Percentiles rank a stretch among this genome's conserved stretches.
These are phyloP conservation scores for Danaus chrysippus DNA, from an alignment of 2,888 invertebrate genomes.

Conservation along the genomic window DNA sequence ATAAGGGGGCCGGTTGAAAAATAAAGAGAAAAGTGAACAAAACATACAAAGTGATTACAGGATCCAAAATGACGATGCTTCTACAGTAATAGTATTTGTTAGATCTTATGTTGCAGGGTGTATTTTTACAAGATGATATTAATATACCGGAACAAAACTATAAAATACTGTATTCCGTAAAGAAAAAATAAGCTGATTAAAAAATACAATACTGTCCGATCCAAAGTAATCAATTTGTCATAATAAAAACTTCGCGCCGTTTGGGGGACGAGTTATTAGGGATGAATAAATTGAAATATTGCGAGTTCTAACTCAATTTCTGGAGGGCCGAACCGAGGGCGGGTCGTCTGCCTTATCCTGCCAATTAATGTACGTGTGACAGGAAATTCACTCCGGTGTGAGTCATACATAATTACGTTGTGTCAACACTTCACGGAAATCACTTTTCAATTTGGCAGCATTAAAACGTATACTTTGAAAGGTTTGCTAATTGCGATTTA, in stretches of 20 bases:
- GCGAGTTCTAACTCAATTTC: constrained; percentile 66
- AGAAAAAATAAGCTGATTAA: neutral
- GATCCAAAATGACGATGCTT: too few species aligned
- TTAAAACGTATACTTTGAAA: neutral
- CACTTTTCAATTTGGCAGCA: constrained; percentile 30
- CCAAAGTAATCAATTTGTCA: constrained; percentile 3
- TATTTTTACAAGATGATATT: too few species aligned
- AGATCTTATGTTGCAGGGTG: too few species aligned
- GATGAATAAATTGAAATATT: constrained; percentile 73
- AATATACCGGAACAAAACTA: too few species aligned
- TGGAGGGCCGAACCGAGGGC: constrained; percentile 57
- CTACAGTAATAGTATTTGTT: too few species aligned
- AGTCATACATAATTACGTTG: constrained; percentile 33
- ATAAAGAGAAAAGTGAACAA: too few species aligned
- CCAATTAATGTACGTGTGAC: constrained; percentile 38
- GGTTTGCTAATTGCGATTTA: too few species aligned
- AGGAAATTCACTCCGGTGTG: constrained; percentile 39
- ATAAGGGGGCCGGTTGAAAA: too few species aligned
- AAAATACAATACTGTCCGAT: constrained; percentile 16
- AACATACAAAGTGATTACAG: too few species aligned
- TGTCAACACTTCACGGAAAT: constrained; percentile 27
- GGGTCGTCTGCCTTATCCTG: constrained; percentile 38
- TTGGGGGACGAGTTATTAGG: constrained; percentile 45
- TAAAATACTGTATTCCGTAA: too few species aligned
- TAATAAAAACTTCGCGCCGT: constrained; percentile 11